Evolutionary conservation across 1,140 invertebrate genomes (phyloP), one percentile per base, ranked within the genome.

Genomic region (Zaprionus taronus): DNA sequence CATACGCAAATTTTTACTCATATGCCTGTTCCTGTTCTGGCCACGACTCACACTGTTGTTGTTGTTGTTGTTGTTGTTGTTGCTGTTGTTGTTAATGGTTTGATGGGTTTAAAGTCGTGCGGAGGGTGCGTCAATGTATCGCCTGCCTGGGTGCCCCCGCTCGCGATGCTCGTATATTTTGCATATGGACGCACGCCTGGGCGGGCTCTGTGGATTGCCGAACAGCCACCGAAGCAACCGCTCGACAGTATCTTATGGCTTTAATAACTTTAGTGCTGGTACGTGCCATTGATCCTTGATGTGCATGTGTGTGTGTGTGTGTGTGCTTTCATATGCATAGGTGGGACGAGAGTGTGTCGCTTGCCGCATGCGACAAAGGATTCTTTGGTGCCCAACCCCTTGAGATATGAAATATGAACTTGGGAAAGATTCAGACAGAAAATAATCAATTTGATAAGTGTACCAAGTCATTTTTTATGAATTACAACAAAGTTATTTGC

Each of bases 1-100:
- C 84, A 89, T 87, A 87, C 84, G 84, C 84, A 87, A 89, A 89
- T 87, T 87, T 87, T 83, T 89, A 84, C 83, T 83, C 83, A 83
- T 72, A 89, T 79, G 83, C 56, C 51, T 26, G 51, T 41, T 41
- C 36, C 58, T 58, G 28, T 38, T 22, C 26, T 38, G 51, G 36
- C 66, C 15, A 36, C 31, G n/a, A 41, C 5, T 41, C 26, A 22
- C 51, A 36, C 17, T 72, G 55, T 49, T 78, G 60, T 44, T 72
- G 75, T 38, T 63, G 64, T 20, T 68, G 72, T 20, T 77, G 72
- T 41, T 72, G 76, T 70, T 82, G 73, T n/a, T n/a, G n/a, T n/a
- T n/a, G n/a, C n/a, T n/a, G n/a, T n/a, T n/a, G n/a, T 61, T 80
- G 78, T 83, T 89, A 87, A 87, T 87, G 84, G 84, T 84, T 87